phyloP scores from a whole-genome alignment of 2,888 invertebrate species.

The Acanthoscelides obtectus region DNA sequence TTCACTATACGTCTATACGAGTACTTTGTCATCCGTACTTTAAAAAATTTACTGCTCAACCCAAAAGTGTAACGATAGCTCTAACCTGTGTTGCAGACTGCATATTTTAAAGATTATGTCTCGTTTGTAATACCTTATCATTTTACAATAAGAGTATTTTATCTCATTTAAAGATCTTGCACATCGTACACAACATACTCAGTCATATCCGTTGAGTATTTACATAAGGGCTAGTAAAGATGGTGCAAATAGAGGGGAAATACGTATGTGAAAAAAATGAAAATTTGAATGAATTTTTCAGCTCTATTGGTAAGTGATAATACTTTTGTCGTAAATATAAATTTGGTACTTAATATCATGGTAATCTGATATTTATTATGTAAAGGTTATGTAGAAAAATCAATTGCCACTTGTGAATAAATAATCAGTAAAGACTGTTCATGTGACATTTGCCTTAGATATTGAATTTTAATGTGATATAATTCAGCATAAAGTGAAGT shows the following conservation, averaged over 20 bases:
- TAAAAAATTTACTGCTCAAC: too few species aligned
- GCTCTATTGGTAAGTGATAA: conserved; percentile 53
- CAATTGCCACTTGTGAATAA: too few species aligned
- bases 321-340: background rate
- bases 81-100: too few species aligned
- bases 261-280: conserved; percentile 63
- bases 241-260: conserved; percentile 57
- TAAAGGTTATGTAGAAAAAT: too few species aligned
- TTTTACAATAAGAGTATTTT: background rate
- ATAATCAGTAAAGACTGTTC: too few species aligned
- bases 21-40: too few species aligned
- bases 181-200: background rate
- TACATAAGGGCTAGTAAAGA: conserved; percentile 29
- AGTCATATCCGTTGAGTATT: too few species aligned
- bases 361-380: too few species aligned
- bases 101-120: too few species aligned
- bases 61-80: background rate
- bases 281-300: conserved; percentile 61
- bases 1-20: too few species aligned
- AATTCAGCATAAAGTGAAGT: background rate
- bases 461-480: background rate
- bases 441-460: background rate
- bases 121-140: background rate
- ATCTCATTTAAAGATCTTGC: background rate
- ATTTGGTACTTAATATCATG: too few species aligned